These are phyloP conservation scores for Balearica regulorum DNA, from an alignment of 2,797 vertebrate genomes.

Conservation along the genomic window DNA sequence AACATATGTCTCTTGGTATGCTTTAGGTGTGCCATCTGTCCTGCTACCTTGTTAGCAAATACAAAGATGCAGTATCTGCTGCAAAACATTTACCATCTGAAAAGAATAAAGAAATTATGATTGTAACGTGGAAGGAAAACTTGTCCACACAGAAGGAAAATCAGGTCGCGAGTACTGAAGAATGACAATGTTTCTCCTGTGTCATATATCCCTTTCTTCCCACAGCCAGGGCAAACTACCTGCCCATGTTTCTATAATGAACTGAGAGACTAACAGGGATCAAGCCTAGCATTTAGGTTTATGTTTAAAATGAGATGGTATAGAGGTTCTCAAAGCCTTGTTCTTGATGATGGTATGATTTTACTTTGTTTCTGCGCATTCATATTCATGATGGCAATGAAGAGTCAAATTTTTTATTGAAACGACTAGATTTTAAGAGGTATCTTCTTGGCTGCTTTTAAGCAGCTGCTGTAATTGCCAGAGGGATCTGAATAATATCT, in stretches of 20 bases:
- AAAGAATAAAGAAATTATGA: neutral
- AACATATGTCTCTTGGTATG: neutral
- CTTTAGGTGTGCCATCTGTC: conserved; percentile 32
- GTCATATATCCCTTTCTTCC: neutral
- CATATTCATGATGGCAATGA: neutral
- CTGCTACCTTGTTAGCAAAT: conserved; percentile 13
- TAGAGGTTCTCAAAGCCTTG: neutral
- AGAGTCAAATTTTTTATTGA: neutral
- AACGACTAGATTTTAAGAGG: neutral
- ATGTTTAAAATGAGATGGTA: neutral
- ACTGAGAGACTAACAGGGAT: neutral
- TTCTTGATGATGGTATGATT: neutral
- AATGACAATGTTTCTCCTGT: neutral
- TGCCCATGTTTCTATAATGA: fast-evolving
- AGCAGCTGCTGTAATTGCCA: neutral
- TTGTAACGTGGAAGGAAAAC: neutral
- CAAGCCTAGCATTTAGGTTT: neutral
- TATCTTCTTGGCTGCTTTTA: neutral
- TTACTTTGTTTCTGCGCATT: neutral
- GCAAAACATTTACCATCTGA: neutral
- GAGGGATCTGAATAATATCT: neutral
- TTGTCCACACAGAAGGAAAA: neutral
- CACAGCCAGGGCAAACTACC: neutral
- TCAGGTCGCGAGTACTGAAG: neutral
- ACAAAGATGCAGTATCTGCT: neutral